phyloP scores from a whole-genome alignment of 2,797 vertebrate species.

The Syngnathus rostellatus region DNA sequence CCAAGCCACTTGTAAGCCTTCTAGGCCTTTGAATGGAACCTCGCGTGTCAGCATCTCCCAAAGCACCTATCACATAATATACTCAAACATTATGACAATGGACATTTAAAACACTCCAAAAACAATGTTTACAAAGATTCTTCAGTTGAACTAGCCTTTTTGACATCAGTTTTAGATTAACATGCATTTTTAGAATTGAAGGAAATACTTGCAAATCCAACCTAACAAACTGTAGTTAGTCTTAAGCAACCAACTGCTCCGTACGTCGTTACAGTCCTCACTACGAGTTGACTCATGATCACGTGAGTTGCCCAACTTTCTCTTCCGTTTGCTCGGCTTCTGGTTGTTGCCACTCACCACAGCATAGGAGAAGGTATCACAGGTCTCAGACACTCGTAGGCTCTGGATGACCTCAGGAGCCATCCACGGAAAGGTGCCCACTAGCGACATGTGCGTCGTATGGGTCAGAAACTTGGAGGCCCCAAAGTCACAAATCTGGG shows the following conservation, averaged over 20 bases:
- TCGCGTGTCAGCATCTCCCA: conserved; percentile 99
- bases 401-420: conserved; percentile 98
- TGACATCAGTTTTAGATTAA: not conserved
- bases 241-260: not conserved
- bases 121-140: too few species aligned
- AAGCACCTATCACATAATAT: conserved; percentile 77
- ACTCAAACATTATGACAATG: not conserved
- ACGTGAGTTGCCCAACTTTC: not conserved
- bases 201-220: too few species aligned
- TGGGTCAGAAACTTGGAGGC: conserved; percentile 94
- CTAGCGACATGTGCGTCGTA: conserved; percentile 97
- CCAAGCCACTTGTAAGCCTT: conserved; percentile 99
- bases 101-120: conserved; percentile 16
- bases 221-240: not conserved
- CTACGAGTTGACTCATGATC: not conserved
- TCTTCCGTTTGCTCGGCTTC: not conserved
- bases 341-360: conserved; percentile 77
- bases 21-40: conserved; percentile 97
- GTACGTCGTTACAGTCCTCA: not conserved
- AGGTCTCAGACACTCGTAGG: conserved; percentile 93
- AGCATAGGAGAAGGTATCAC: conserved; percentile 94
- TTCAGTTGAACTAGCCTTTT: too few species aligned
- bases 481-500: conserved; percentile 95
- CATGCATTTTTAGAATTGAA: not conserved
- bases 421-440: conserved; percentile 99